Evolutionary conservation across 2,888 invertebrate genomes (phyloP).

Genomic region (Elmis aenea): DNA sequence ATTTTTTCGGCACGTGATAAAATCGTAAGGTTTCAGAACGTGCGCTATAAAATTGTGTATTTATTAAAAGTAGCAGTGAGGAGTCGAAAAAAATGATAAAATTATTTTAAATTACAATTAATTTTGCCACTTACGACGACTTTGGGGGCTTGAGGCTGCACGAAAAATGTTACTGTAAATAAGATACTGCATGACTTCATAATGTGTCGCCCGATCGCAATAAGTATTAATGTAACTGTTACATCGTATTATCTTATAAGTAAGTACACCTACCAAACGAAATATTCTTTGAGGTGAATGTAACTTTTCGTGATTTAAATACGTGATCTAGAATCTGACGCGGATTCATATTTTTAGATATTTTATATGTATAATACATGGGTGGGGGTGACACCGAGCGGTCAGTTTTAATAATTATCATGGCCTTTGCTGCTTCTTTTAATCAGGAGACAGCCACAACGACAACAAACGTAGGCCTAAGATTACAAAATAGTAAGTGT

Average conservation of each 20-base stretch:
- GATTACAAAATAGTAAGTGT: too few relatives aligned
- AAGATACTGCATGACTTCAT: conserved; percentile 12
- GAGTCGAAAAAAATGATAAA: too few relatives aligned
- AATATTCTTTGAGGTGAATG: conserved; percentile 32
- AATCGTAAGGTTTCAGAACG: too few relatives aligned
- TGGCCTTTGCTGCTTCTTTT: conserved; percentile 9
- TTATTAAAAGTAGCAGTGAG: too few relatives aligned
- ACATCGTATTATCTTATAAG: conserved; percentile 13
- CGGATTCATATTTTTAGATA: conserved; percentile 30
- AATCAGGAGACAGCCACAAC: conserved; percentile 9
- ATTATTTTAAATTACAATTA: too few relatives aligned
- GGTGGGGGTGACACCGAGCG: conserved; percentile 30
- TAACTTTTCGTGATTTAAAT: conserved; percentile 25
- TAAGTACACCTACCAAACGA: conserved; percentile 23
- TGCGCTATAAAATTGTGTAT: too few relatives aligned
- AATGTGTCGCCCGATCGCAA: conserved; percentile 37
- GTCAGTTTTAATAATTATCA: conserved; percentile 4
- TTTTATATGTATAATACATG: conserved; percentile 26
- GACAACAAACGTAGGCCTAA: too few relatives aligned
- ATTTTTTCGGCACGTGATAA: too few relatives aligned
- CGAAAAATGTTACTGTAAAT: conserved; percentile 8
- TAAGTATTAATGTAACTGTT: conserved; percentile 36
- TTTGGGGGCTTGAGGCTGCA: conserved; percentile 28
- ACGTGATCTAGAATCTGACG: conserved; percentile 29
- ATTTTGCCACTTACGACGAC: too few relatives aligned